These are phyloP conservation scores for Eufriesea mexicana DNA, from an alignment of 1,140 invertebrate species.

Conservation along the genomic window DNA sequence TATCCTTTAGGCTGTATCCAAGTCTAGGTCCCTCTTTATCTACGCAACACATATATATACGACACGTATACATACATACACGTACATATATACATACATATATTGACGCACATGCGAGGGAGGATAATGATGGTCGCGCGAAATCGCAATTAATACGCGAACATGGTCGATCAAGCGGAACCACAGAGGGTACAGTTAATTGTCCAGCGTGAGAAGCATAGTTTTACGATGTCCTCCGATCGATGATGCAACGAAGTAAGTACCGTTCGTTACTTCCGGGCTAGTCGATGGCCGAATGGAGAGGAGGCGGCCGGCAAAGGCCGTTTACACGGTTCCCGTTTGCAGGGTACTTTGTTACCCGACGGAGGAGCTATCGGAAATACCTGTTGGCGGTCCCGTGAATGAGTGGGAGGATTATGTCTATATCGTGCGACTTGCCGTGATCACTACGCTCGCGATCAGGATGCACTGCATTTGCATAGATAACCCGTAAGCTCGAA, in stretches of 20 bases:
- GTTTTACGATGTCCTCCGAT: neutral
- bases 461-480: constrained; percentile 66
- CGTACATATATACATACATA: no score
- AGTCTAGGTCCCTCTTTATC: no score
- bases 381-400: constrained; percentile 75
- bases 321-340: constrained; percentile 39
- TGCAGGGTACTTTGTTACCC: constrained; percentile 30
- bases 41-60: no score
- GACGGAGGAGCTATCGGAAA: constrained; percentile 68
- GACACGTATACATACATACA: no score
- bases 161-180: neutral
- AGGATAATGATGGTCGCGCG: neutral
- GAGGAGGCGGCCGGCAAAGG: constrained; percentile 2
- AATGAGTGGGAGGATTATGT: constrained; percentile 64
- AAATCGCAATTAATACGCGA: neutral
- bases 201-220: constrained; percentile 1
- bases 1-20: no score
- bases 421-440: constrained; percentile 51
- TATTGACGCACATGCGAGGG: neutral
- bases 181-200: constrained; percentile 13
- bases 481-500: constrained; percentile 53
- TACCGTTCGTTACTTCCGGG: constrained; percentile 46
- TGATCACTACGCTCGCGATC: constrained; percentile 51
- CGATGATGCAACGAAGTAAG: constrained; percentile 28
- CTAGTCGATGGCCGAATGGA: neutral